phyloP scores from a whole-genome alignment of 1,140 invertebrate species.

The Hylaeus anthracinus region DNA sequence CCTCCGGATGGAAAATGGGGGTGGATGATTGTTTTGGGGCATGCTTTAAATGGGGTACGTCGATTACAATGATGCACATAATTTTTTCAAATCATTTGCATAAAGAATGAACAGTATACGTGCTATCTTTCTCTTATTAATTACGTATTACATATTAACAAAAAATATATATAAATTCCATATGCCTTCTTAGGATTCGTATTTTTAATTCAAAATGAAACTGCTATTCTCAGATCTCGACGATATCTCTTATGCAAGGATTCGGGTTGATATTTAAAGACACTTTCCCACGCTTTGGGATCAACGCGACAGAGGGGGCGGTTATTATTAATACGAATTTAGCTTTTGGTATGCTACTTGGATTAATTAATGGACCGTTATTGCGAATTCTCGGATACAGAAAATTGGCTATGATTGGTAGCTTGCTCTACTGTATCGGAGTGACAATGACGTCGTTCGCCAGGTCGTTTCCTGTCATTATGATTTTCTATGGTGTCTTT shows the following conservation, averaged over 20 bases:
- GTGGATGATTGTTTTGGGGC: slow-evolving; percentile 83
- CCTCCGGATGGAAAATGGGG: slow-evolving; percentile 85
- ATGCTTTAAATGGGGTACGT: slow-evolving; percentile 84
- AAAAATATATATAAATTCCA: too few relatives aligned
- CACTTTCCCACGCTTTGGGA: slow-evolving; percentile 82
- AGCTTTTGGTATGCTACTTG: slow-evolving; percentile 82
- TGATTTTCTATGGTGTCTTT: slow-evolving; percentile 48
- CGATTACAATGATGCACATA: neutral
- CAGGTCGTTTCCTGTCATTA: slow-evolving; percentile 25
- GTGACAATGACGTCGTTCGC: slow-evolving; percentile 45
- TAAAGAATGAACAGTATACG: too few relatives aligned
- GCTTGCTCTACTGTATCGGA: slow-evolving; percentile 13
- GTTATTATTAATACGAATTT: slow-evolving; percentile 82
- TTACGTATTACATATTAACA: too few relatives aligned
- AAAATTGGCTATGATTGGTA: slow-evolving; percentile 79
- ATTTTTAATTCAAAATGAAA: neutral
- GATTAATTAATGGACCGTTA: slow-evolving; percentile 81
- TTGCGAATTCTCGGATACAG: slow-evolving; percentile 79
- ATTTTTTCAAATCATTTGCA: too few relatives aligned
- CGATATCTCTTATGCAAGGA: slow-evolving; percentile 80
- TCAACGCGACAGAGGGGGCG: slow-evolving; percentile 79
- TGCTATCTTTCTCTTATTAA: too few relatives aligned
- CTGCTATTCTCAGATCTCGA: slow-evolving; percentile 76
- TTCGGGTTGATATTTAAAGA: slow-evolving; percentile 85
- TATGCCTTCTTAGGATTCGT: neutral